These are phyloP conservation scores for Sinocyclocheilus maitianheensis DNA, from an alignment of 2,113 vertebrate species.

Conservation along the genomic window DNA sequence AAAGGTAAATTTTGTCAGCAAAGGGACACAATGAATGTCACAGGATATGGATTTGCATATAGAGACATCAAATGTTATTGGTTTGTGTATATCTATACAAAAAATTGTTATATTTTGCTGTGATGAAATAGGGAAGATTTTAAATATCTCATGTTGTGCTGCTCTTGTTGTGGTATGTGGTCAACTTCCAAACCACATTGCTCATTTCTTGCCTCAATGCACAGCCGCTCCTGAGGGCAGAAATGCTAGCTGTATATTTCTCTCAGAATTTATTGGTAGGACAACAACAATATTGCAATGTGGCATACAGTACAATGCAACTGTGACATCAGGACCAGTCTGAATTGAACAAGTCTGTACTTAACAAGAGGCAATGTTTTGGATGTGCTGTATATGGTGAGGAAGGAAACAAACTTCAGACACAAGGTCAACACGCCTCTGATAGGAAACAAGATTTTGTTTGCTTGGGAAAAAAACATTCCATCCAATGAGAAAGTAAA, in stretches of 20 bases:
- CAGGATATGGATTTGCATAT: neutral
- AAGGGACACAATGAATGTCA: neutral
- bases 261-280: neutral
- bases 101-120: no score
- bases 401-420: constrained; percentile 56
- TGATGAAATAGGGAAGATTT: neutral
- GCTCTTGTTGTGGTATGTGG: constrained; percentile 1
- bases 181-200: constrained; percentile 16
- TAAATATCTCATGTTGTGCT: neutral
- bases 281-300: neutral
- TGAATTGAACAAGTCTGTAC: neutral
- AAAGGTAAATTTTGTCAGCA: neutral
- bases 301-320: constrained; percentile 3
- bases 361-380: neutral
- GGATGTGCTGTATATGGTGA: constrained; percentile 45
- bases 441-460: constrained; percentile 60
- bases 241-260: neutral
- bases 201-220: constrained; percentile 30
- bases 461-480: constrained; percentile 53
- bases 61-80: neutral
- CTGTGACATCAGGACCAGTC: neutral
- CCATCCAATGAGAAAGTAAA: constrained; percentile 58
- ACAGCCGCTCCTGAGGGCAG: neutral
- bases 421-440: constrained; percentile 47
- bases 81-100: neutral